These are phyloP conservation scores for Urophycis tenuis DNA, from an alignment of 2,797 vertebrate genomes.

Conservation along the genomic window DNA sequence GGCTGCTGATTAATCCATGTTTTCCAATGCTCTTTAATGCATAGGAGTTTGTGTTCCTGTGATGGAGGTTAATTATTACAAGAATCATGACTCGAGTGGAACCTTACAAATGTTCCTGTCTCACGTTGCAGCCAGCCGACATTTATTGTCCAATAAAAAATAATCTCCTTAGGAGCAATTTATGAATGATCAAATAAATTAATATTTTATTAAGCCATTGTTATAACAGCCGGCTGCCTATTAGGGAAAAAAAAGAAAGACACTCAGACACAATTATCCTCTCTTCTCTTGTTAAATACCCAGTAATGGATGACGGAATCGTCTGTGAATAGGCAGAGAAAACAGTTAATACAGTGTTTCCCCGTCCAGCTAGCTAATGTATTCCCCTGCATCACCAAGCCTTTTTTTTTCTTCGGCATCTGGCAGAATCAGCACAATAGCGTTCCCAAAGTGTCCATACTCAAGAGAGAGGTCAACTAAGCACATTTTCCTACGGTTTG, in stretches of 20 bases:
- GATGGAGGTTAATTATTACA: background rate
- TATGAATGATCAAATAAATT: background rate
- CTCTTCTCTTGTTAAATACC: background rate
- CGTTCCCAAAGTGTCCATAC: background rate
- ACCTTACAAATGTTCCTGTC: too few relatives aligned
- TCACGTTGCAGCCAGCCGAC: too few relatives aligned
- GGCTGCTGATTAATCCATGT: background rate
- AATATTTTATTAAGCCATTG: background rate
- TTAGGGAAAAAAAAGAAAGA: background rate
- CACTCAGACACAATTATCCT: background rate
- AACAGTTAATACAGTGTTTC: background rate
- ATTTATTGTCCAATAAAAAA: background rate
- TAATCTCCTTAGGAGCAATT: background rate
- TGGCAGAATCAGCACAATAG: constrained; percentile 7
- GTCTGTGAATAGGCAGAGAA: constrained; percentile 17
- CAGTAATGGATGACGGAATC: background rate
- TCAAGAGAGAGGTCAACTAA: constrained; percentile 1
- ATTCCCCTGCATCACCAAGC: constrained; percentile 4
- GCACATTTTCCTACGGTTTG: background rate
- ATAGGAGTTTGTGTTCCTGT: background rate
- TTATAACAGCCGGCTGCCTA: background rate
- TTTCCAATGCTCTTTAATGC: background rate
- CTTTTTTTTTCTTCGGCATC: constrained; percentile 2
- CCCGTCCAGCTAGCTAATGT: background rate
- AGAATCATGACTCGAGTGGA: background rate